A percentile compares a stretch with the other conserved stretches of the same genome.
Evolutionary conservation across 2,113 vertebrate species (phyloP).

Genomic region (Charina bottae): DNA sequence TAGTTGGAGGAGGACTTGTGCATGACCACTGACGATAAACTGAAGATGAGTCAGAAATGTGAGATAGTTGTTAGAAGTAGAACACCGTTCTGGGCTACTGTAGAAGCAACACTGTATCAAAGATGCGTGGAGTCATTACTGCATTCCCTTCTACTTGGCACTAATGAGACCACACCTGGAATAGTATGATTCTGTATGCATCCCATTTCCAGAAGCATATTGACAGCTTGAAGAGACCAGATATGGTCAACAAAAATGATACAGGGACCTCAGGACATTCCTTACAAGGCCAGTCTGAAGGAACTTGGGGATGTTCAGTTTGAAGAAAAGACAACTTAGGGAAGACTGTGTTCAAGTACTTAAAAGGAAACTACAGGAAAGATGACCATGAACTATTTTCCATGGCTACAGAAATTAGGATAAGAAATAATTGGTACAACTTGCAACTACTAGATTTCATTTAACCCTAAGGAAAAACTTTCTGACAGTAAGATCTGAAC

Average conservation of each 20-base stretch:
- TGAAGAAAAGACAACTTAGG: neutral
- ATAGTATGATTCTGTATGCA: neutral
- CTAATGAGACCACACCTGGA: neutral
- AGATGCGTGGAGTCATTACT: neutral
- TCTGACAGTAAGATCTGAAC: neutral
- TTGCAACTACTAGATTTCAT: neutral
- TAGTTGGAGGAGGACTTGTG: neutral
- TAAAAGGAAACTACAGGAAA: neutral
- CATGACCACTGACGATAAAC: neutral
- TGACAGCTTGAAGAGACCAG: neutral
- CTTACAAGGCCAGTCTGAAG: neutral
- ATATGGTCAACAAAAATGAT: neutral
- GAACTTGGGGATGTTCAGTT: neutral
- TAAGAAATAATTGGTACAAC: neutral
- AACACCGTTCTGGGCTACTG: neutral
- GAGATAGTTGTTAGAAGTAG: neutral
- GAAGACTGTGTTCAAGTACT: neutral
- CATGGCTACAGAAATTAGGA: neutral
- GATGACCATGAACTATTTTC: neutral
- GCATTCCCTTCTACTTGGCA: neutral
- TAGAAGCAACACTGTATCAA: neutral
- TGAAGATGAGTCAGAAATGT: neutral
- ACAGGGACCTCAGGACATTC: neutral
- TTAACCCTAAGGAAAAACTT: neutral
- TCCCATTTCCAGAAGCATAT: neutral